Base-by-base conservation (phyloP, 2,797 vertebrate species). In the Buceros bicornis region DNA sequence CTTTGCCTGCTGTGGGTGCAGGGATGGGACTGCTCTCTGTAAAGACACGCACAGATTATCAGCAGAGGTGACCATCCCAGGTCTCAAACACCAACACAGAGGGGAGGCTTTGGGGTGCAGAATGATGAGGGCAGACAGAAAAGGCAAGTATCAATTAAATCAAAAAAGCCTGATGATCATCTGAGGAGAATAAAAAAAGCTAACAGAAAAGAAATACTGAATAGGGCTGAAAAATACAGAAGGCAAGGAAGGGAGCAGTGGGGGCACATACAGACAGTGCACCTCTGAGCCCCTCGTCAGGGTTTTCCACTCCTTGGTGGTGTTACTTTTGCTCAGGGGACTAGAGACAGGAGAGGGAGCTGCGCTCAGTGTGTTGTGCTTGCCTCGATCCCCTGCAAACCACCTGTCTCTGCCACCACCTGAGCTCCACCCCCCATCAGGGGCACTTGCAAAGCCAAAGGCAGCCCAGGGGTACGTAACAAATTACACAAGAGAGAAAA, bases 401-500 rank as follows among this genome's bases (percentile, higher is more conserved):
- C 19, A 4, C n/a, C 22, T 40, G 33, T 48, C 58, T 56, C 54
- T 72, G 42, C 62, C 33, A 47, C 26, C 66, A 60, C 50, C 50
- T 9, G 6, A 87, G 81, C 56, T 42, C 19, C 21, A n/a, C 2
- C 19, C 6, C 8, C 10, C 16, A 5, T 24, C 48, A 48, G 50
- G 13, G 60, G 60, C 4, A 20, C 13, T 65, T 57, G n/a, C 48
- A 83, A 47, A 87, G 84, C 78, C 53, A 37, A 87, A 89, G 40
- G 78, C 64, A 85, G 64, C 48, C 54, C 62, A 64, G 28, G 74
- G 64, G 24, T 64, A 73, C 0, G 0, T 15, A 72, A 90, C 19
- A 72, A 50, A 79, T 92, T 93, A 76, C 24, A 42, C n/a, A 51
- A 82, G 71, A 84, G 78, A 67, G 57, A 91, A 92, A 82, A 77